Base-by-base conservation (phyloP, 35 echinoderm and acorn worm genomes). In the Apostichopus californicus region DNA sequence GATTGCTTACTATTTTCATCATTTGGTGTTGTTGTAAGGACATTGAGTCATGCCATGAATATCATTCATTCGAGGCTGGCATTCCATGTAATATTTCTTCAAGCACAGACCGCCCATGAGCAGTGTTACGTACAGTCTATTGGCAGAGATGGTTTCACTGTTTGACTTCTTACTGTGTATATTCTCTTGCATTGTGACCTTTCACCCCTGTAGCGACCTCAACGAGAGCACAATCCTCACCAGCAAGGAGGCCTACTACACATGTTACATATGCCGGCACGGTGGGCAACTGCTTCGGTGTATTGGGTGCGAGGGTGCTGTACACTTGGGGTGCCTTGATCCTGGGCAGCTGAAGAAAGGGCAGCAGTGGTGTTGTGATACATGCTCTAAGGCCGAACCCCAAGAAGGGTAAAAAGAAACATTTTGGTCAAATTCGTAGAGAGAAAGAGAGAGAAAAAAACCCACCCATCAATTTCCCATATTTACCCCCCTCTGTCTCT, bases 231-330 rank as follows among this genome's bases (percentile, higher is more conserved):
- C 92, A 56, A 93, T 93, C 81, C 83, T 93, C 71, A 87, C 84
- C 83, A 79, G 84, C 66, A 55, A 87, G 53, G 82, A 88, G 9
- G 92, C 68, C 70, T 93, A 93, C 83, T 86, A 21, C 66, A 87
- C 84, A 28, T 98, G 96, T 91, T 18, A 56, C 57, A 91, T 87
- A 34, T 98, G 96, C 56, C 66, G 92, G 5, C 96, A 98, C 89
- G 96, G 96, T 13, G 96, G 96, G 55, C 87, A 95, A 86, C 86
- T 98, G 87, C 91, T 98, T 26, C 93, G 90, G 61, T 98, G 96
- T 57, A 92, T 93, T 88, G 94, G 64, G 3, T 98, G 96, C 86
- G 90, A 91, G 60, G 89, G 90, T 11, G 96, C 94, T 52, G 95
- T 92, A 23, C 94, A 98, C 87, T 61, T 90, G 81, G 96, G 93